Conservation (phyloP, 2,888 invertebrate genomes). For the Pimpla rufipes region DNA sequence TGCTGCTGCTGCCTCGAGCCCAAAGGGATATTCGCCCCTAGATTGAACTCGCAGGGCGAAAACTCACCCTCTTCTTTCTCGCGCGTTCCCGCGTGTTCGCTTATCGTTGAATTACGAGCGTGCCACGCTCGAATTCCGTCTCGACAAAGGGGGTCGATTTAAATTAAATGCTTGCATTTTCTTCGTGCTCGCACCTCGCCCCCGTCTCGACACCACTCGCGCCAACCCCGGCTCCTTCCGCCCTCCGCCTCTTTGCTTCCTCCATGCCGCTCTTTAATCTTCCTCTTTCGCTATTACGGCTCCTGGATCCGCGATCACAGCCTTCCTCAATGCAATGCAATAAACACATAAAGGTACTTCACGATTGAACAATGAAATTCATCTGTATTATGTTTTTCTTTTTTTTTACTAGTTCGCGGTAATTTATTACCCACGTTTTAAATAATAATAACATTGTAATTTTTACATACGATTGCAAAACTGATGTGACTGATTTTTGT, state of each 20-base stretch:
- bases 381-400: neutral
- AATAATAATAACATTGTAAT: too few relatives aligned
- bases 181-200: slow-evolving; percentile 34
- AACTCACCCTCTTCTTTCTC: neutral
- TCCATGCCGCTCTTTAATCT: slow-evolving; percentile 28
- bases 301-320: slow-evolving; percentile 34
- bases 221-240: neutral
- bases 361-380: neutral
- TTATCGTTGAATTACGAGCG: slow-evolving; percentile 77
- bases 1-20: slow-evolving; percentile 7
- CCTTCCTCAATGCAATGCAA: neutral
- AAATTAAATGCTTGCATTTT: slow-evolving; percentile 78
- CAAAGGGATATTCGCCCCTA: slow-evolving; percentile 66
- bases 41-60: slow-evolving; percentile 68
- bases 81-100: slow-evolving; percentile 48
- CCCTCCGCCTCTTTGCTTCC: slow-evolving; percentile 51
- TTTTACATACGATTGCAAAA: too few relatives aligned
- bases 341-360: slow-evolving; percentile 4
- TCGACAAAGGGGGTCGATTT: slow-evolving; percentile 75
- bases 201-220: slow-evolving; percentile 42
- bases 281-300: neutral
- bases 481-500: too few relatives aligned
- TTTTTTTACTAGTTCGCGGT: neutral
- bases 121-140: slow-evolving; percentile 73
- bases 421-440: too few relatives aligned